phyloP scores from a whole-genome alignment of 2,888 invertebrate genomes.

The Drosophila neoperkinsi region DNA sequence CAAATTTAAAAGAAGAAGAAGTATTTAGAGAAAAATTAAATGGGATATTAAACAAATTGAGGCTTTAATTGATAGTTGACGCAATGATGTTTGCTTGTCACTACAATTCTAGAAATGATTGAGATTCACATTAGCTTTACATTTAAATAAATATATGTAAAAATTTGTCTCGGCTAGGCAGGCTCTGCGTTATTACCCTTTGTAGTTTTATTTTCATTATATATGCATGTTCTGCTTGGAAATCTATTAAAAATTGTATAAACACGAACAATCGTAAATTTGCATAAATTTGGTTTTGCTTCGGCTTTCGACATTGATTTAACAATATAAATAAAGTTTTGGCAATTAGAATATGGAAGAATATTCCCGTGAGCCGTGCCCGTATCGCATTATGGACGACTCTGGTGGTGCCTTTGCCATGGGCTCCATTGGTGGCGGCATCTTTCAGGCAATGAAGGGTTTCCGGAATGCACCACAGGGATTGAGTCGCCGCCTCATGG shows the following conservation, averaged over 20 bases:
- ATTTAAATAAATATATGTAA: background rate
- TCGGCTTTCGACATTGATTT: constrained; percentile 17
- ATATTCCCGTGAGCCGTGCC: constrained; percentile 97
- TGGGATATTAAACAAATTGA: too few species aligned
- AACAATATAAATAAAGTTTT: constrained; percentile 4
- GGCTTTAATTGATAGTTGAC: too few species aligned
- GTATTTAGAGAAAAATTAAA: background rate
- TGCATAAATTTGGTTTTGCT: constrained; percentile 23
- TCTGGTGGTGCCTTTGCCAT: constrained; percentile 99
- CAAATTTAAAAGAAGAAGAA: background rate
- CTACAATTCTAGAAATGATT: background rate
- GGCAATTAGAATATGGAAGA: constrained; percentile 91
- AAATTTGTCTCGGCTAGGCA: background rate
- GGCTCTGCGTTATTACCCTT: constrained; percentile 16
- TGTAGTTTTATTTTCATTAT: constrained; percentile 6
- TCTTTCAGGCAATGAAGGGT: constrained; percentile 98
- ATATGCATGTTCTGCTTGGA: constrained; percentile 32
- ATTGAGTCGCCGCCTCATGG: constrained; percentile 61
- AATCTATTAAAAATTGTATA: constrained; percentile 29
- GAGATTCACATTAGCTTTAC: background rate
- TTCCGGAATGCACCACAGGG: constrained; percentile 97
- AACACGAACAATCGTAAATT: constrained; percentile 32
- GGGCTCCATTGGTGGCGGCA: constrained; percentile 99
- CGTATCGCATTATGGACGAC: constrained; percentile 99
- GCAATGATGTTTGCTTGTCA: background rate